These are phyloP conservation scores for Orbicella faveolata DNA, from an alignment of 64 coral and sea anemone species.

Conservation along the genomic window DNA sequence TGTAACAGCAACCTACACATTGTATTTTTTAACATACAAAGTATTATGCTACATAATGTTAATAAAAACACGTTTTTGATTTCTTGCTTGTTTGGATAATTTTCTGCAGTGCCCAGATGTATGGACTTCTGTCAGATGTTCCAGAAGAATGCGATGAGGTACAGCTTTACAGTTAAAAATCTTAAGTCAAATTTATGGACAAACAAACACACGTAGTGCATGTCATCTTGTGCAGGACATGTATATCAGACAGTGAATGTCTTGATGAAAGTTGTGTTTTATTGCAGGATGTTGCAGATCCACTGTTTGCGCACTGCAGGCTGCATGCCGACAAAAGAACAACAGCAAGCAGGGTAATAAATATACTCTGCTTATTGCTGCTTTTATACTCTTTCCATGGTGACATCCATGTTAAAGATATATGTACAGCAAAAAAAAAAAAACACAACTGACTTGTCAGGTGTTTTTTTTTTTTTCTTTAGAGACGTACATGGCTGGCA, in stretches of 20 bases:
- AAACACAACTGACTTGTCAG: too few species aligned
- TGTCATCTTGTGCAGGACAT: too few species aligned
- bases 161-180: neutral
- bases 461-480: neutral
- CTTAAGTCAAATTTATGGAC: too few species aligned
- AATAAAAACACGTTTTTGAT: too few species aligned
- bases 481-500: constrained; percentile 88
- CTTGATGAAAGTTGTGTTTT: neutral
- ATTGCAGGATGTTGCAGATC: constrained; percentile 84
- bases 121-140: constrained; percentile 90
- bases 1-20: neutral
- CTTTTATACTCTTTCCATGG: too few species aligned
- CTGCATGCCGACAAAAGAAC: constrained; percentile 84
- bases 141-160: constrained; percentile 95
- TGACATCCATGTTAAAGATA: too few species aligned
- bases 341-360: constrained; percentile 60
- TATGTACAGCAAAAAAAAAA: too few species aligned
- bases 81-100: neutral
- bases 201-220: too few species aligned
- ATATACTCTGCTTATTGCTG: too few species aligned
- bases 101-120: constrained; percentile 84
- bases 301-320: constrained; percentile 85
- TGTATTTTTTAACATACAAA: neutral
- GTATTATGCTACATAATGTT: too few species aligned
- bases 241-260: too few species aligned